Percentiles rank a stretch among this genome's conserved stretches.
phyloP scores from a whole-genome alignment of 2,113 vertebrate species.

The Oenanthe oenanthe region DNA sequence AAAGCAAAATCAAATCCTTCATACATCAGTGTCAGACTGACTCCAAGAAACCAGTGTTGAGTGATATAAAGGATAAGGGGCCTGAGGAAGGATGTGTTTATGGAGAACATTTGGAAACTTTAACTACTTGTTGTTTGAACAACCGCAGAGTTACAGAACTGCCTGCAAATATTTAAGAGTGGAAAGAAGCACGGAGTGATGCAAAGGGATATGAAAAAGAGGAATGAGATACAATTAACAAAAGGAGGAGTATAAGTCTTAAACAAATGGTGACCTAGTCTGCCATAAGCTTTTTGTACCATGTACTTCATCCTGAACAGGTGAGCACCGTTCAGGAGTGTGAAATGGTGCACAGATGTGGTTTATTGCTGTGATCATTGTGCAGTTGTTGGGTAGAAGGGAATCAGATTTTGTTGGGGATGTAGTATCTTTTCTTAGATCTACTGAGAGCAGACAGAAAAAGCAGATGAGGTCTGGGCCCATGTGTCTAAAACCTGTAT shows the following conservation, averaged over 20 bases:
- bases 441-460: neutral
- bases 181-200: neutral
- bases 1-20: conserved; percentile 63
- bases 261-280: neutral
- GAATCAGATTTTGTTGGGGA: neutral
- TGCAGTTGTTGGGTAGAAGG: neutral
- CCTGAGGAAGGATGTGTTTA: conserved; percentile 63
- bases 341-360: neutral
- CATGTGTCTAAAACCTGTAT: neutral
- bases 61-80: conserved; percentile 60
- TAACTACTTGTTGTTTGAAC: conserved; percentile 54
- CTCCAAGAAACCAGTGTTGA: conserved; percentile 60
- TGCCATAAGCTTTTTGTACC: neutral
- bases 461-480: neutral
- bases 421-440: neutral
- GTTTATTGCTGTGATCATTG: neutral
- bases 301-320: neutral
- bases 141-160: neutral
- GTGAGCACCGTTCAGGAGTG: neutral
- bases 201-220: neutral
- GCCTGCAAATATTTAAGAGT: neutral
- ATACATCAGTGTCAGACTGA: conserved; percentile 54
- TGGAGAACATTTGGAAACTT: conserved; percentile 54
- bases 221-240: neutral
- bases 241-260: neutral